Evolutionary conservation across 2,888 invertebrate genomes (phyloP), one percentile per base, ranked within the genome.

Genomic region (Criorhina ranunculi): DNA sequence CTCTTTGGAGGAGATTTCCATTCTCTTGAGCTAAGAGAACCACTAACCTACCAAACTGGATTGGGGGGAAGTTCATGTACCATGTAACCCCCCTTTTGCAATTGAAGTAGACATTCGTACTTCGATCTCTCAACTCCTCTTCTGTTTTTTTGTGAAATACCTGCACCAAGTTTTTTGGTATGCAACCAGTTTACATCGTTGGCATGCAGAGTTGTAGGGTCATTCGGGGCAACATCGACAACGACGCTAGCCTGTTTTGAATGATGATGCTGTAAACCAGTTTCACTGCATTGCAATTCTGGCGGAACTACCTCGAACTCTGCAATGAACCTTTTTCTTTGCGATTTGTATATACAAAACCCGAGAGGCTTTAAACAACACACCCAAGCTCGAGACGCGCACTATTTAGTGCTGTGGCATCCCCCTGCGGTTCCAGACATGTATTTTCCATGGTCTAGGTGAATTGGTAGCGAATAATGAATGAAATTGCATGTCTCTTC

Each of bases 401-500:
- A n/a, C 4, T 51, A 37, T 53, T 44, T 75, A 55, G 46, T 75
- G 12, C n/a, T 31, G 12, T 44, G 35, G 8, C 42, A 44, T 44
- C 17, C 53, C 37, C 64, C 70, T 40, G 70, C 70, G 69, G 64
- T 64, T 59, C 42, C 33, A 79, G 60, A 75, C 67, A 40, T 9
- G 40, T 46, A 75, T 51, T 53, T 69, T 85, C 53, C 75, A 80
- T 66, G 85, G 80, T 51, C 75, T 80, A 80, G 80, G 75, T 80
- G 59, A 62, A 42, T 17, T 57, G 64, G 44, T 60, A 44, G 57
- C 42, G 53, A 75, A 85, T 80, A 80, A 72, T 85, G 85, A 85
- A 85, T 85, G 85, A 85, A 85, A 80, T 76, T 85, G 80, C 75
- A 80, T 85, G 66, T 76, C 70, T 60, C 55, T 70, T 60, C 49